phyloP scores from a whole-genome alignment of 2,113 vertebrate species.

The Menura novaehollandiae region DNA sequence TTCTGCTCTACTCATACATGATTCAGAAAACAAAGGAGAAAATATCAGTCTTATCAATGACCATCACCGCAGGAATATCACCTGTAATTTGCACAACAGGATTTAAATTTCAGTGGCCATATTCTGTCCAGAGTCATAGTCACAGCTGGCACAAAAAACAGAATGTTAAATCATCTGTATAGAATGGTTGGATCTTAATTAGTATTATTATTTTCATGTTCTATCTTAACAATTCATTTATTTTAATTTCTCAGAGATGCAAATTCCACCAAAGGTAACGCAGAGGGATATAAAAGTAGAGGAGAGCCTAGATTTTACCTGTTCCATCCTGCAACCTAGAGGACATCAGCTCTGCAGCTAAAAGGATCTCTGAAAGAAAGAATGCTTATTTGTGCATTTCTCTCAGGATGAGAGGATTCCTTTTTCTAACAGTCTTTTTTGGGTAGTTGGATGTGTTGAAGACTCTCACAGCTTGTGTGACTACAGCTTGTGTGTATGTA shows the following conservation, averaged over 20 bases:
- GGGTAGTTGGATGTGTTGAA: background rate
- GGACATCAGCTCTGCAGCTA: background rate
- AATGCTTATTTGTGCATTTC: background rate
- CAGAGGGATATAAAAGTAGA: background rate
- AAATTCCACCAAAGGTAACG: background rate
- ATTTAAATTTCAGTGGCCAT: background rate
- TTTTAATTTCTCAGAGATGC: background rate
- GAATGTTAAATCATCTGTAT: background rate
- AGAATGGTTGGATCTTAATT: background rate
- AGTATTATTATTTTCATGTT: background rate
- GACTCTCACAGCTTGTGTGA: background rate
- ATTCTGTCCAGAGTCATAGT: background rate
- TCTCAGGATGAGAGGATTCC: background rate
- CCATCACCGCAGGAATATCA: accelerated
- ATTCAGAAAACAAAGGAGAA: background rate
- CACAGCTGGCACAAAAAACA: background rate
- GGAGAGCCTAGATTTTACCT: background rate
- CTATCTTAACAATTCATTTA: background rate
- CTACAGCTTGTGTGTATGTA: background rate
- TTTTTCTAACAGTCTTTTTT: background rate
- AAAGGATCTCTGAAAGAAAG: background rate
- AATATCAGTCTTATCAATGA: background rate
- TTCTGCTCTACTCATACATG: background rate
- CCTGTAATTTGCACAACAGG: background rate
- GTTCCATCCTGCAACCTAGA: background rate